Evolutionary conservation across 2,888 invertebrate genomes (phyloP), one percentile per base, ranked within the genome.

Genomic region (Blera fallax): DNA sequence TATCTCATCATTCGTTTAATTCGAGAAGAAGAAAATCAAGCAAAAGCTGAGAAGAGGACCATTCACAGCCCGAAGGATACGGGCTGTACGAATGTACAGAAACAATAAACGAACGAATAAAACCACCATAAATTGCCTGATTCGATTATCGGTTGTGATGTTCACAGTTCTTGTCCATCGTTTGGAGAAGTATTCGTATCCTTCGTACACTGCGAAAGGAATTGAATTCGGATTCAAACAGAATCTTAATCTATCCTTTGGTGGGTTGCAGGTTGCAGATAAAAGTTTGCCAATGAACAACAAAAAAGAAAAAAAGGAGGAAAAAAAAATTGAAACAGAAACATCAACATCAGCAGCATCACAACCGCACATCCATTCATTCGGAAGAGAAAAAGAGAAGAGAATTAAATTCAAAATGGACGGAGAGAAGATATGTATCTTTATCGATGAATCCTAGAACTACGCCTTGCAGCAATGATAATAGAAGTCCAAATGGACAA

Each of bases 101-200:
- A 85, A 85, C 81, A 85, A 81, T 85, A 81, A 85, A 85, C 72
- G 81, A 77, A 81, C 77, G 48, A 34, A 72, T 72, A 81, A 67
- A 67, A 81, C 81, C 72, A 54, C 85, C 81, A 85, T 85, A 85
- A 81, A 85, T 85, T 77, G 76, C 81, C 65, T 85, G 85, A 85
- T 85, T 85, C 85, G 85, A 85, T 85, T 85, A 81, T 85, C 70
- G 62, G 60, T 32, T 81, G 65, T 77, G 76, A 67, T 85, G 81
- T 77, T 81, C 81, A 72, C 52, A 76, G 67, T 70, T 65, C 79
- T 50, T 65, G 65, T 65, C 65, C 50, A 16, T 45, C 50, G 29
- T 40, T n/a, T 21, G 52, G 16, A 14, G 37, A 14, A 48, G 52
- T 37, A 5, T 34, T 4, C 60, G 11, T 43, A 60, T 14, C 4